These are phyloP conservation scores for Petrocephalus sullivani DNA, from an alignment of 2,797 vertebrate species.

Conservation along the genomic window DNA sequence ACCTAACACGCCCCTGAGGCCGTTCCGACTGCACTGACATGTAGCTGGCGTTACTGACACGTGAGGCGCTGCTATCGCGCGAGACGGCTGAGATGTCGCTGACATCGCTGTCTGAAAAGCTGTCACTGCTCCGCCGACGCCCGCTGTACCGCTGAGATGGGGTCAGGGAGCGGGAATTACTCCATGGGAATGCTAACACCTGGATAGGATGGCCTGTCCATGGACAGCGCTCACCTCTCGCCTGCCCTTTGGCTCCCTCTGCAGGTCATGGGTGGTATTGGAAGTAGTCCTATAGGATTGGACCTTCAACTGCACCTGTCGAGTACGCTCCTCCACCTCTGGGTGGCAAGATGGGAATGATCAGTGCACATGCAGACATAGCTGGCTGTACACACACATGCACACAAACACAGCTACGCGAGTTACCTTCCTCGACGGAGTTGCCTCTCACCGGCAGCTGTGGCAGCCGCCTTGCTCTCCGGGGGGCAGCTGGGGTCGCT, in stretches of 20 bases:
- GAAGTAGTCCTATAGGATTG: conserved; percentile 82
- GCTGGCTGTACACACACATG: background rate
- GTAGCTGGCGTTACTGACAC: conserved; percentile 99
- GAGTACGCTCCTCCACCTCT: conserved; percentile 83
- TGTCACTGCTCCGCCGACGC: conserved; percentile 91
- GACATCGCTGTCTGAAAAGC: conserved; percentile 97
- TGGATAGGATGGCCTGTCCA: background rate
- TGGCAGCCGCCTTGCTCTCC: conserved; percentile 86
- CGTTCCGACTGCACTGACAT: conserved; percentile 98
- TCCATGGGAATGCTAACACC: background rate
- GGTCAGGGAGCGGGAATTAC: background rate
- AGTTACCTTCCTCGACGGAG: conserved; percentile 89
- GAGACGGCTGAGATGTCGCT: conserved; percentile 98
- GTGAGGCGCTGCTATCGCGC: conserved; percentile 99
- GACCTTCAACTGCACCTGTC: conserved; percentile 88
- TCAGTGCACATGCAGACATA: conserved; percentile 5
- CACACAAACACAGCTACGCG: background rate
- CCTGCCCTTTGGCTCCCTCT: conserved; percentile 87
- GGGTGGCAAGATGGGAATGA: background rate
- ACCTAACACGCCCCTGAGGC: conserved; percentile 88
- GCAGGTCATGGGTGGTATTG: conserved; percentile 91
- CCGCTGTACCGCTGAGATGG: conserved; percentile 78
- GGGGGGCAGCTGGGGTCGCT: conserved; percentile 69
- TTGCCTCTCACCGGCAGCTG: conserved; percentile 90
- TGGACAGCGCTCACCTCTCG: conserved; percentile 57